Base-by-base conservation (phyloP, 2,113 vertebrate species). In the Lota lota region DNA sequence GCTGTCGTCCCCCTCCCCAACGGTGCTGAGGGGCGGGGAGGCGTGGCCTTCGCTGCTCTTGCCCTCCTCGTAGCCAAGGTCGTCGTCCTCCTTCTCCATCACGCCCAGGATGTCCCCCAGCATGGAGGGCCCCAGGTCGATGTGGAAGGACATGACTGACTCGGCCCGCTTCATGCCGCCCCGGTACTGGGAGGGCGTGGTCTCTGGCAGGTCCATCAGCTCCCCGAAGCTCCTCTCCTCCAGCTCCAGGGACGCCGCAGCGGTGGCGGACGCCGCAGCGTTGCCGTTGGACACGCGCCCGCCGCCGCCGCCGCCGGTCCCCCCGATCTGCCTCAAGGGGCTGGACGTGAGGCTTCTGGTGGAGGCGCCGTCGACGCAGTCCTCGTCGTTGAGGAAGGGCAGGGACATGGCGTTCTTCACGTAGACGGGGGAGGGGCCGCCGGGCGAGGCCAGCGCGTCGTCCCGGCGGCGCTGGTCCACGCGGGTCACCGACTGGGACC, bases 111-210 rank as follows among this genome's bases (percentile, higher is more conserved):
- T 93, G 0, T 98, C 97, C 0, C 95, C 95, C 16, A 99, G 90
- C 97, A 99, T 99, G 75, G 97, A 99, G 4, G 97, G 97, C 18
- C 97, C 97, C 87, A 99, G 91, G 88, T 99, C 97, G 0, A 99
- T 92, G 66, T 99, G 95, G 89, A 99, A 99, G 10, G 97, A 99
- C 95, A 98, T 93, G 63, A 99, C 94, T 1, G 97, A 99, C 84
- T 96, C 96, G 0, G 97, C 96, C 0, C 95, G 95, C 84, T 97
- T 99, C 93, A 99, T 88, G 66, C 95, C 95, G 0, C 83, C 87
- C 61, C 78, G 79, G 2, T 90, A 90, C 78, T 92, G 93, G 53
- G 88, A 84, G 22, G 40, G 1, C 40, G 86, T 73, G 68, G 87
- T 68, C 0, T 94, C 73, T 0, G 95, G 95, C 69, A 99, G 92